Evolutionary conservation across 2,888 invertebrate genomes (phyloP).

Genomic region (Holacanthella duospinosa): DNA sequence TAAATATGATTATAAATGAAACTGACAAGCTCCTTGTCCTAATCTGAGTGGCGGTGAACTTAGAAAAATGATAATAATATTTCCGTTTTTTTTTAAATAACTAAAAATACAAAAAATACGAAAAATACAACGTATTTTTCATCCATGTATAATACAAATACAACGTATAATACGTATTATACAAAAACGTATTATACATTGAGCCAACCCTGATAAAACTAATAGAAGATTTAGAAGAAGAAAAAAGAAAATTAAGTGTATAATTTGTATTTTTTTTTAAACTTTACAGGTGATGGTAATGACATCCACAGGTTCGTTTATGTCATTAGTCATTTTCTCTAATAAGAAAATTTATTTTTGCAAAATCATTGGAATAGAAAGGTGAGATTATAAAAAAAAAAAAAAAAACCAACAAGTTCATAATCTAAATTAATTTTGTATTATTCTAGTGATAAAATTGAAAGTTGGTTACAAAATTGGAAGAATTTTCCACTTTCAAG

Average conservation of each 20-base stretch:
- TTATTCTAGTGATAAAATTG: constrained; percentile 30
- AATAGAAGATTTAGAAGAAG: no score
- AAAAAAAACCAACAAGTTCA: neutral
- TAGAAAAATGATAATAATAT: constrained; percentile 3
- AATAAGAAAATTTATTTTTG: constrained; percentile 32
- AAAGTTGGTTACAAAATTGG: constrained; percentile 33
- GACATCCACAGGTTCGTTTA: constrained; percentile 19
- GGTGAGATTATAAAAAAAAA: no score
- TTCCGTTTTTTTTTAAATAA: constrained; percentile 4
- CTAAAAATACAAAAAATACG: no score
- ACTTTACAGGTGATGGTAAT: constrained; percentile 22
- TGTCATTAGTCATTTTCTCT: constrained; percentile 32
- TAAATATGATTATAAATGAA: no score
- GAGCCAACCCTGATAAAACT: neutral
- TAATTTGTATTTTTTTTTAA: constrained; percentile 5
- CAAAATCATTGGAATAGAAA: constrained; percentile 33
- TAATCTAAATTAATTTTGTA: constrained; percentile 10
- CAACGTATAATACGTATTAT: no score
- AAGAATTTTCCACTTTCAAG: constrained; percentile 28
- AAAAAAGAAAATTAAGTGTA: no score
- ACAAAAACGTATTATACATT: no score
- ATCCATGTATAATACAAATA: no score
- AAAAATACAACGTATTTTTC: no score
- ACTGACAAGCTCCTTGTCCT: no score
- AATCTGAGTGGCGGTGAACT: no score